Percentiles rank a stretch among this genome's conserved stretches.
These are phyloP conservation scores for Disparrhopalites patrizii DNA, from an alignment of 2,888 invertebrate species.

Conservation along the genomic window DNA sequence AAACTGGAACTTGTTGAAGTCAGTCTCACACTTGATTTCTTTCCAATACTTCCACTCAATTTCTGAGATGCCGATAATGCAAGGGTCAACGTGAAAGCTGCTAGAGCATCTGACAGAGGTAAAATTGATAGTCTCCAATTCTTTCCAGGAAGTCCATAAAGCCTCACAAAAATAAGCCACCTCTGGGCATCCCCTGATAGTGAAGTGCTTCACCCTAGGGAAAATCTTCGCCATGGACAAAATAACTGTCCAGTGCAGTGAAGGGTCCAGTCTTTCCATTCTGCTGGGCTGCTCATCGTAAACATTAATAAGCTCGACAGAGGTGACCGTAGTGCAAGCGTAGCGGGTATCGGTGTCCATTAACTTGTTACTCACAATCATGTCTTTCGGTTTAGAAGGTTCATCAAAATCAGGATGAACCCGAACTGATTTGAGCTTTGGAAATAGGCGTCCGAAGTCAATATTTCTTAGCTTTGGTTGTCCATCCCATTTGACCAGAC, in stretches of 20 bases:
- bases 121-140: not conserved
- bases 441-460: not conserved
- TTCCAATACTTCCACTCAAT: not conserved
- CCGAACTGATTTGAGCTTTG: not conserved
- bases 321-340: not conserved
- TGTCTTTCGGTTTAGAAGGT: not conserved
- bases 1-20: not conserved
- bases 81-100: not conserved
- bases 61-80: not conserved
- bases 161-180: slow-evolving; percentile 1
- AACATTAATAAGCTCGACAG: not conserved
- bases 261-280: not conserved
- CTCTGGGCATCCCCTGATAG: not conserved
- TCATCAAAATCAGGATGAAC: slow-evolving; percentile 1
- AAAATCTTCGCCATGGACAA: slow-evolving; percentile 3
- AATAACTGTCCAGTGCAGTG: not conserved
- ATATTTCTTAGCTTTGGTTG: not conserved
- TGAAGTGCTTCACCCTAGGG: not conserved
- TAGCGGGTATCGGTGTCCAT: not conserved
- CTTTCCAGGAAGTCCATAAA: not conserved
- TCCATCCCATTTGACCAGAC: not conserved
- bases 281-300: not conserved
- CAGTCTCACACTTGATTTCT: not conserved
- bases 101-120: not conserved
- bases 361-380: not conserved